phyloP scores from a whole-genome alignment of 2,888 invertebrate species.

The Hermaeophaga mercurialis region DNA sequence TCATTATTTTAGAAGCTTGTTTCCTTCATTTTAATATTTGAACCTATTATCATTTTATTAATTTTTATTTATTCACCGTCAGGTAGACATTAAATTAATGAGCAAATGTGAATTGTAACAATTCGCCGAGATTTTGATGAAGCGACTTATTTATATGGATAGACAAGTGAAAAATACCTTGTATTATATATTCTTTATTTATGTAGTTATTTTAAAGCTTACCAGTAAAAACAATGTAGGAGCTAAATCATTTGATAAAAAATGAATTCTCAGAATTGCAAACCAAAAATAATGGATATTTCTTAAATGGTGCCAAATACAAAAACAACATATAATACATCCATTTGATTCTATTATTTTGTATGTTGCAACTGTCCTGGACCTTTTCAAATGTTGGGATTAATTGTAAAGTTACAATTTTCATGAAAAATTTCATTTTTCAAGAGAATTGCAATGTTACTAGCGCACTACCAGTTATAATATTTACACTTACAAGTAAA shows the following conservation, averaged over 20 bases:
- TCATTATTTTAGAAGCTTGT: too few species aligned
- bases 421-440: conserved; percentile 8
- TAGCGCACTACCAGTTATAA: conserved; percentile 42
- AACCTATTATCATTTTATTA: too few species aligned
- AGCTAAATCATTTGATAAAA: too few species aligned
- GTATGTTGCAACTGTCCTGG: conserved; percentile 1
- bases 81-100: too few species aligned
- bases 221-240: not conserved
- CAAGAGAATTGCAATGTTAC: conserved; percentile 39
- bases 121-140: too few species aligned
- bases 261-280: too few species aligned
- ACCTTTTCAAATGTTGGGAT: conserved; percentile 1
- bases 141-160: too few species aligned
- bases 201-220: not conserved
- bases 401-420: conserved; percentile 8
- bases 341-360: not conserved
- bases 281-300: too few species aligned
- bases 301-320: not conserved
- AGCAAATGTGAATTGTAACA: too few species aligned
- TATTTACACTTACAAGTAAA: conserved; percentile 37
- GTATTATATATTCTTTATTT: not conserved
- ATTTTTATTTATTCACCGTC: too few species aligned
- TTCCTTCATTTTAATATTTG: too few species aligned
- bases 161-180: too few species aligned
- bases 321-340: not conserved